A percentile compares a stretch with the other conserved stretches of the same genome.
Evolutionary conservation across 2,888 invertebrate species (phyloP).

Genomic region (Gisinianus flammeolus): DNA sequence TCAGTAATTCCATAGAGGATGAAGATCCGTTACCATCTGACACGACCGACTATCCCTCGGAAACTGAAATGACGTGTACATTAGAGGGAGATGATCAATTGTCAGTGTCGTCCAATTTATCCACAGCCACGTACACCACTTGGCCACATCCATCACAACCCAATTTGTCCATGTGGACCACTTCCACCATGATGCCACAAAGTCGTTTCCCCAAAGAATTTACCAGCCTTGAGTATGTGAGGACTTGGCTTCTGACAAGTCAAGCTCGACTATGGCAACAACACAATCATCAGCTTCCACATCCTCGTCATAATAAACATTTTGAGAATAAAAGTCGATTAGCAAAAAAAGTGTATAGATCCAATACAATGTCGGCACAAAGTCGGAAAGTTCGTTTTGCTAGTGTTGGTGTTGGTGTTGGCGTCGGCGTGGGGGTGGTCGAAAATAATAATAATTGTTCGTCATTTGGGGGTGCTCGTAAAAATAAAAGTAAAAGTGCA

Average conservation of each 20-base stretch:
- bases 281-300: constrained; percentile 3
- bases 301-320: neutral
- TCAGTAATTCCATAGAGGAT: neutral
- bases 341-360: constrained; percentile 41
- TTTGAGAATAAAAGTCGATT: neutral
- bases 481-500: neutral
- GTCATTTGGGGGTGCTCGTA: no score
- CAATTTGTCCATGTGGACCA: constrained; percentile 55
- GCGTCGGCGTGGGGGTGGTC: no score
- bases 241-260: constrained; percentile 56
- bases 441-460: no score
- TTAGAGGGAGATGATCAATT: constrained; percentile 44
- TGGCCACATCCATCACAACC: constrained; percentile 41
- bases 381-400: constrained; percentile 39
- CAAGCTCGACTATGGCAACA: constrained; percentile 42
- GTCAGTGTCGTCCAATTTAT: constrained; percentile 53
- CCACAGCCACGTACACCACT: constrained; percentile 54
- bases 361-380: constrained; percentile 40
- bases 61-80: constrained; percentile 57
- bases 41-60: constrained; percentile 57
- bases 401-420: no score
- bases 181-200: constrained; percentile 52
- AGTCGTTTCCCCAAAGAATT: constrained; percentile 56
- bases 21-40: constrained; percentile 47
- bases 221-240: constrained; percentile 57